A percentile compares a stretch with the other conserved stretches of the same genome.
These are phyloP conservation scores for Rissa tridactyla DNA, from an alignment of 2,113 vertebrate species.

Conservation along the genomic window DNA sequence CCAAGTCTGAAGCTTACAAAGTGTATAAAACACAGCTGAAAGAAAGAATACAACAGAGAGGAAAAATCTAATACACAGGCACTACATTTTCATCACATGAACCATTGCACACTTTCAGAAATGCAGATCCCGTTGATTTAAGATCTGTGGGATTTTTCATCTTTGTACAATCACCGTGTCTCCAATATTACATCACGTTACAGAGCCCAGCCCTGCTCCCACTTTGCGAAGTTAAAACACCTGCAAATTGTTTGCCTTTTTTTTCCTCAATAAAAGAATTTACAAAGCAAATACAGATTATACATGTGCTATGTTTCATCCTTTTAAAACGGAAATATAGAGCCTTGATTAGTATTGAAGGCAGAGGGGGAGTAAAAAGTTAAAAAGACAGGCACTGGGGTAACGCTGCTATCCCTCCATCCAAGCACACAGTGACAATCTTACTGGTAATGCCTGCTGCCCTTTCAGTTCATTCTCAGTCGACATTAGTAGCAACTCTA, in stretches of 20 bases:
- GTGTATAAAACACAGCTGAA: conserved; percentile 45
- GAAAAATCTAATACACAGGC: conserved; percentile 30
- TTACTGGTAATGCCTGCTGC: conserved; percentile 91
- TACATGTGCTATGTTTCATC: conserved; percentile 58
- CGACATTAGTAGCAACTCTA: conserved; percentile 97
- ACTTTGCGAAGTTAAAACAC: neutral
- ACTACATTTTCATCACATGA: conserved; percentile 64
- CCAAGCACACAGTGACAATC: conserved; percentile 70
- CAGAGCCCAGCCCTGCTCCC: neutral
- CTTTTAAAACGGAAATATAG: conserved; percentile 47
- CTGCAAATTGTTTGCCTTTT: neutral
- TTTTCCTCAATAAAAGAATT: neutral
- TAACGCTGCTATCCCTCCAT: conserved; percentile 65
- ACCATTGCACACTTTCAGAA: conserved; percentile 38
- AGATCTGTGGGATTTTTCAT: neutral
- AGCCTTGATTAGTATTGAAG: conserved; percentile 36
- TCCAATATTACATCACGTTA: neutral
- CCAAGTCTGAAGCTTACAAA: conserved; percentile 43
- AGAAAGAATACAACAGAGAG: conserved; percentile 45
- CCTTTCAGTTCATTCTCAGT: conserved; percentile 97
- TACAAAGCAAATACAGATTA: neutral
- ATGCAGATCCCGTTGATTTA: neutral
- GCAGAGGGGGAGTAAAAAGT: conserved; percentile 55
- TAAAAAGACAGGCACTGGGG: conserved; percentile 60
- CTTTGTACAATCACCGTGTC: neutral